Conservation (phyloP, 2,797 vertebrate species). For the Peromyscus attwateri region DNA sequence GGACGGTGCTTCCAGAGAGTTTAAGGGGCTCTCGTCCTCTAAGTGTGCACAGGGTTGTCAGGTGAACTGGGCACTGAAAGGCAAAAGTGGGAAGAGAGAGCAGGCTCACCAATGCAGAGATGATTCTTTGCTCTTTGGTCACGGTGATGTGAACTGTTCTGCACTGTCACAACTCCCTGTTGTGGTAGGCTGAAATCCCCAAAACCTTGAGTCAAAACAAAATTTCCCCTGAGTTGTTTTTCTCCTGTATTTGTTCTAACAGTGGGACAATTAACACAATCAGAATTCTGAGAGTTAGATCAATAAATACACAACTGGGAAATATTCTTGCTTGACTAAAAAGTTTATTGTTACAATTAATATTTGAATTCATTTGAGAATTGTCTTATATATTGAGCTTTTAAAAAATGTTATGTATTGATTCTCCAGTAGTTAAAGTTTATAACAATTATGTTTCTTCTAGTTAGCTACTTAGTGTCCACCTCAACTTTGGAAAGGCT, state of each 20-base stretch:
- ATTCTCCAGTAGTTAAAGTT: neutral
- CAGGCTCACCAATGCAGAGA: accelerated
- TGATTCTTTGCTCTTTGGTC: neutral
- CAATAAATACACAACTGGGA: neutral
- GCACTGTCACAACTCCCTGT: neutral
- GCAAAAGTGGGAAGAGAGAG: neutral
- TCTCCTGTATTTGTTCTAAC: neutral
- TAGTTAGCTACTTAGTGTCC: neutral
- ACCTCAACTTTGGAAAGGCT: neutral
- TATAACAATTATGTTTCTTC: neutral
- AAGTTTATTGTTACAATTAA: no score
- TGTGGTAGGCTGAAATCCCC: neutral
- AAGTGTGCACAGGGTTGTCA: neutral
- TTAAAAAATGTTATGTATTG: neutral
- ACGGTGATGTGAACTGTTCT: neutral
- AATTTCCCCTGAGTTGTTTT: neutral
- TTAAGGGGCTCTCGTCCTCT: neutral
- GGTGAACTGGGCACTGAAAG: neutral
- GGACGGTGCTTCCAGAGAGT: neutral
- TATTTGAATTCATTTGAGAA: neutral
- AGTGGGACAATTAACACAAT: neutral
- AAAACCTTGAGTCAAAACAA: neutral
- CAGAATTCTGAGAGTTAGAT: neutral
- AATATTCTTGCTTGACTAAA: neutral
- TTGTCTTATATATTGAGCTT: neutral